phyloP scores from a whole-genome alignment of 1,140 invertebrate species.

The Lordiphosa mommai region DNA sequence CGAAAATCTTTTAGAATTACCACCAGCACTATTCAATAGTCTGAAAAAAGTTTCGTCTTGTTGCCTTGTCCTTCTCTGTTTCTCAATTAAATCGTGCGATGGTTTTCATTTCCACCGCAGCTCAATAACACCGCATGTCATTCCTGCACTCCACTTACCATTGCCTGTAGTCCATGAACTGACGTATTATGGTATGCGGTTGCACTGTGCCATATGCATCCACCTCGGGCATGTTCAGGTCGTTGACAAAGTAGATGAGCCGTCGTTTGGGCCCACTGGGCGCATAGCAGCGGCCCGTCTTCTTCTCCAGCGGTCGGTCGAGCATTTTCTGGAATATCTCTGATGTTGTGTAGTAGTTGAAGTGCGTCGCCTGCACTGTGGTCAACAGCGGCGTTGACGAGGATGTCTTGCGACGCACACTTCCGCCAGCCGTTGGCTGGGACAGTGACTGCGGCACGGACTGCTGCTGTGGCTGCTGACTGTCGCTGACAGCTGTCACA shows the following conservation, averaged over 20 bases:
- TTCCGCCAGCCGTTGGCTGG: slow-evolving; percentile 1
- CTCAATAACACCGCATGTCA: too few relatives aligned
- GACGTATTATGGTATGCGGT: slow-evolving; percentile 95
- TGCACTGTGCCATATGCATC: slow-evolving; percentile 97
- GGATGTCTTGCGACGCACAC: slow-evolving; percentile 46
- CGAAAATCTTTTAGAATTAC: too few relatives aligned
- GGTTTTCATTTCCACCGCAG: too few relatives aligned
- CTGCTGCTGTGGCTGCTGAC: slow-evolving; percentile 23
- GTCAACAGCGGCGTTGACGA: slow-evolving; percentile 52
- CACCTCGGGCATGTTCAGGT: slow-evolving; percentile 98
- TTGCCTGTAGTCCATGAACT: slow-evolving; percentile 96
- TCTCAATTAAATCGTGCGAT: too few relatives aligned
- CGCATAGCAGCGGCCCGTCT: slow-evolving; percentile 95
- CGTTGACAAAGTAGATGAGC: slow-evolving; percentile 97
- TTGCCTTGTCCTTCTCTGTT: too few relatives aligned
- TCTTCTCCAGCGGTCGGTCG: slow-evolving; percentile 96
- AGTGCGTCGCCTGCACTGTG: slow-evolving; percentile 91
- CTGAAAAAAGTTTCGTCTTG: too few relatives aligned
- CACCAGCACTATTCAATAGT: too few relatives aligned
- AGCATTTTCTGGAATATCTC: slow-evolving; percentile 94
- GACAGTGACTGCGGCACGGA: neutral
- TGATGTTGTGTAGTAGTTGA: slow-evolving; percentile 98
- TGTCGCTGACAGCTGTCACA: slow-evolving; percentile 45
- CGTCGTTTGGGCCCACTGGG: slow-evolving; percentile 92
- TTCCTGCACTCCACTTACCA: slow-evolving; percentile 80